Evolutionary conservation across 2,797 vertebrate species (phyloP), one percentile per base, ranked within the genome.

Genomic region (Pseudotriccus pelzelni): DNA sequence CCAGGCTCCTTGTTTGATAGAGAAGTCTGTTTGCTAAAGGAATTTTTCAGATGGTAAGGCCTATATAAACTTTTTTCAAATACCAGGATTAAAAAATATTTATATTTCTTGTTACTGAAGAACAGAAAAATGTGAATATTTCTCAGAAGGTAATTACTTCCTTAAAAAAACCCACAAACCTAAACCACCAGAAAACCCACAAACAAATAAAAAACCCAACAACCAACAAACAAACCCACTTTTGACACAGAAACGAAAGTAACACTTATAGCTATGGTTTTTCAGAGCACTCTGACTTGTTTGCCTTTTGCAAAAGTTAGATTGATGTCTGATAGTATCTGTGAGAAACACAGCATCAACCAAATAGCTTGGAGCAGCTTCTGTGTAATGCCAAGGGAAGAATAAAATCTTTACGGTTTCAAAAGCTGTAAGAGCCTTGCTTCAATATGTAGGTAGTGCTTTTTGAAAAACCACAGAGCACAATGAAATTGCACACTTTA

Each of bases 331-430:
- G 37, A 24, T 47, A 23, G 36, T 67, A 84, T 63, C 67, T 28
- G 28, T 46, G 68, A 74, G 49, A 94, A 87, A 85, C 41, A 83
- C 20, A 74, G 14, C 27, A 83, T 60, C 67, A 81, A 36, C 27
- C 30, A 82, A 64, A 94, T 12, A 79, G 6, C 27, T 49, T 28
- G 28, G 9, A 85, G 12, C 22, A 66, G 37, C 60, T 82, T 56
- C 49, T 6, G 21, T 56, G 24, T 56, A 46, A 66, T 9, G 28
- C 30, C 83, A 87, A 77, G 66, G 41, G 81, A 95, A 80, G 37
- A 80, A 94, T 90, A 93, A 93, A 95, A 75, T 81, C 67, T 84
- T 95, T 88, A 89, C 36, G 17, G 73, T 64, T 95, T 67, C 76
- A 60, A 93, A 87, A 95, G 37, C 37, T 74, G 19, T 43, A 34